Percentiles rank a stretch among this genome's conserved stretches.
Evolutionary conservation across 2,888 invertebrate genomes (phyloP).

Genomic region (Lutraria lutraria): DNA sequence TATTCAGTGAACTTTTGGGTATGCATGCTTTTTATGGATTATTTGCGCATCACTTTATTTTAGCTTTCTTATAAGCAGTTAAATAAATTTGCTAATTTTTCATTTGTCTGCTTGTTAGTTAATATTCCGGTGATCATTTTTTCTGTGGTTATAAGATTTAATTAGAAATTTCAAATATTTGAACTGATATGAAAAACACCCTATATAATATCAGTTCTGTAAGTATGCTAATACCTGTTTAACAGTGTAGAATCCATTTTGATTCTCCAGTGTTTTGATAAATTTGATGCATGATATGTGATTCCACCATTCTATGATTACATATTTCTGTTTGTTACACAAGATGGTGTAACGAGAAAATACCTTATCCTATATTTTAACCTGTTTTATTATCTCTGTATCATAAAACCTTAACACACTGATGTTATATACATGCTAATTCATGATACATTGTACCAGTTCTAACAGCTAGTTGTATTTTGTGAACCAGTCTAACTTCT

Average conservation of each 20-base stretch:
- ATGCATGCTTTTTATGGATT: background rate
- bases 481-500: no score
- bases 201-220: no score
- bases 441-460: background rate
- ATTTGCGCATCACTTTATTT: background rate
- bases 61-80: background rate
- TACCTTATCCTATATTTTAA: background rate
- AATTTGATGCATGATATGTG: background rate
- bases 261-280: background rate
- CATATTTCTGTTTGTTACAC: conserved; percentile 14
- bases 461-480: background rate
- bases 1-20: background rate
- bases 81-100: no score
- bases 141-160: no score
- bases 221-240: background rate
- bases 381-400: background rate
- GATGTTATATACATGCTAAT: background rate
- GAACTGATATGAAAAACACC: no score
- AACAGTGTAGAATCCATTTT: background rate
- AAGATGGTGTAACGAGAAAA: background rate
- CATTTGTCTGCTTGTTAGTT: no score
- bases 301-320: background rate
- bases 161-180: no score
- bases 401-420: background rate
- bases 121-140: no score